Evolutionary conservation across 2,888 invertebrate genomes (phyloP), one percentile per base, ranked within the genome.

Genomic region (Perizoma flavofasciatum): DNA sequence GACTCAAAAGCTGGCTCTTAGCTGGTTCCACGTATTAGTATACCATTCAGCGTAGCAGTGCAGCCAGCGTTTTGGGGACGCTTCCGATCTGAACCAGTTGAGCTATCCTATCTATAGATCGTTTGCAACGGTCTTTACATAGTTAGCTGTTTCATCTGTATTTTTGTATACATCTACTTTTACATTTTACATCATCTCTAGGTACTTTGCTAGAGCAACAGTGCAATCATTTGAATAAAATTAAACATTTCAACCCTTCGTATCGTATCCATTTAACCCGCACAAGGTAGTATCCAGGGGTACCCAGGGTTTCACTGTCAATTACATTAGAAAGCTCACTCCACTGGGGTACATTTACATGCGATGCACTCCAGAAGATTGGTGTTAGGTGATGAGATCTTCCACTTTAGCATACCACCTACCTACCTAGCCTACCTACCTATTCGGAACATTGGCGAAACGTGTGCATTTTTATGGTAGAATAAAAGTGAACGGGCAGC

Each of bases 281-380:
- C 62, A 62, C 63, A 41, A 47, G 50, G 47, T 33, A 32, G 66
- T 72, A 22, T 22, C 22, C 37, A 6, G 37, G 33, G 55, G 41
- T 55, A 46, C 78, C 79, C 73, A 77, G 77, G 79, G 82, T 83
- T 79, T 78, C 70, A 72, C 77, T 75, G 83, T 85, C 86, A 85
- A 88, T 88, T 87, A 84, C 88, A 83, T 88, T 87, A 86, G 86
- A 85, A 86, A 85, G 84, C 79, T 82, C 75, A 79, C 78, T 83
- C 74, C 72, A 65, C 64, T 53, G 74, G 72, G 72, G 67, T 65
- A 63, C 71, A 86, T 86, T 85, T 86, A 84, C 86, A 85, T 87
- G 82, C 64, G 55, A 54, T 63, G 72, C 67, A 61, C 66, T 58
- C 44, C 45, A 32, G 53, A 60, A 61, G 60, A 58, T 56, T 59